Conservation (phyloP, 2,797 vertebrate genomes). For the Pachyuromys duprasi region DNA sequence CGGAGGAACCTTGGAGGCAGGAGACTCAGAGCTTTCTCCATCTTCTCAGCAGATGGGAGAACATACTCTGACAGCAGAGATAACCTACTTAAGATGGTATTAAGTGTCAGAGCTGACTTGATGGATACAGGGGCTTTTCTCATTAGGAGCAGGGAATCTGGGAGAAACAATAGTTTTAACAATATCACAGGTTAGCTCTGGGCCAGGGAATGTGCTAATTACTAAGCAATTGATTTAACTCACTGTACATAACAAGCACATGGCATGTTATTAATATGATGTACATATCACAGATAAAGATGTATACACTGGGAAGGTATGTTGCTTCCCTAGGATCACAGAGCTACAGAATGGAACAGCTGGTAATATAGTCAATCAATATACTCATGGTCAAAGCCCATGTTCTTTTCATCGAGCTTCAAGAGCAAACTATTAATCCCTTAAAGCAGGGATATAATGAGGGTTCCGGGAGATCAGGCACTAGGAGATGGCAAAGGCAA, state of each 20-base stretch:
- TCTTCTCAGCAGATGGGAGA: slow-evolving; percentile 7
- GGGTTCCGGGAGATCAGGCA: not conserved
- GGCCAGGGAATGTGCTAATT: not conserved
- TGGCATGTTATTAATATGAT: too few species aligned
- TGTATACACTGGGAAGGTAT: not conserved
- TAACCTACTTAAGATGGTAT: not conserved
- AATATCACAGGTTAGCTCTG: not conserved
- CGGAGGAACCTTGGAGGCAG: not conserved
- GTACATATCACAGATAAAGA: not conserved
- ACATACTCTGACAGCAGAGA: not conserved
- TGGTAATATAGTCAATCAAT: not conserved
- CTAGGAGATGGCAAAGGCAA: not conserved
- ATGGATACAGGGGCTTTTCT: not conserved
- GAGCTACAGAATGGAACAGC: not conserved
- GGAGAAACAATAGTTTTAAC: not conserved
- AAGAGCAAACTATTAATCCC: not conserved
- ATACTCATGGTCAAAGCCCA: not conserved
- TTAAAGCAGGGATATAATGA: not conserved
- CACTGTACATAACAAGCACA: not conserved
- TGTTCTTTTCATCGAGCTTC: not conserved
- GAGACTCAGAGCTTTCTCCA: not conserved
- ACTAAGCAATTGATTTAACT: not conserved
- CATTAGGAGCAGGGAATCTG: not conserved
- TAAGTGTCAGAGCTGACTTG: not conserved
- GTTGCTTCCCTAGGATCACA: not conserved